Evolutionary conservation across 1,140 invertebrate species (phyloP).

Genomic region (Aethina tumida): DNA sequence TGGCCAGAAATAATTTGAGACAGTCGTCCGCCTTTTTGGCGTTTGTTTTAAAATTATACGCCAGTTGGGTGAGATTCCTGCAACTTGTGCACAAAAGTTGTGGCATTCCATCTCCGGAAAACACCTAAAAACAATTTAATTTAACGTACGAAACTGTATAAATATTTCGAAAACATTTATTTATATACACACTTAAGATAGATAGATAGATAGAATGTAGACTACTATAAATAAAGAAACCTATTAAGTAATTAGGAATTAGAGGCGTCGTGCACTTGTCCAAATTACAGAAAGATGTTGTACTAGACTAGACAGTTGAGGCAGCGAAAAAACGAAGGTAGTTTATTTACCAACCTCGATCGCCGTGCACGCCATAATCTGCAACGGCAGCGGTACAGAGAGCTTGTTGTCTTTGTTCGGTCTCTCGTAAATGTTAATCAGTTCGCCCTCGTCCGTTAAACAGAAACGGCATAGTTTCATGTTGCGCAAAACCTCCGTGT

Average conservation of each 20-base stretch:
- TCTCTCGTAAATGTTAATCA: conserved; percentile 55
- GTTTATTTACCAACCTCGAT: conserved; percentile 50
- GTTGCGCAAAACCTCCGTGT: conserved; percentile 44
- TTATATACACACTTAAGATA: no score
- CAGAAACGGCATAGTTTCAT: conserved; percentile 65
- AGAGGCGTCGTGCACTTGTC: no score
- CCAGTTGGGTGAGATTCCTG: conserved; percentile 52
- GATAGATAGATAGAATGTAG: no score
- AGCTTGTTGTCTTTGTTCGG: conserved; percentile 40
- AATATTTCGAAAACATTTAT: no score
- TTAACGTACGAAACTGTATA: no score
- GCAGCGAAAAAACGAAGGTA: no score
- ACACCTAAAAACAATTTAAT: conserved; percentile 53
- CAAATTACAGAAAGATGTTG: no score
- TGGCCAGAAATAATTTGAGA: conserved; percentile 52
- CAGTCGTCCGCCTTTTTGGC: conserved; percentile 62
- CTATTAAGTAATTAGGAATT: no score
- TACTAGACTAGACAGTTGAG: no score
- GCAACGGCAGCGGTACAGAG: conserved; percentile 51
- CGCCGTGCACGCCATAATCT: conserved; percentile 63
- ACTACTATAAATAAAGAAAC: no score
- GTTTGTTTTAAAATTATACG: conserved; percentile 62
- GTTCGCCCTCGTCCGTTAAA: conserved; percentile 45
- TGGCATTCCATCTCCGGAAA: conserved; percentile 62
- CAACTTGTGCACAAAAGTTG: conserved; percentile 57